Evolutionary conservation across 2,797 vertebrate genomes (phyloP), one percentile per base, ranked within the genome.

Genomic region (Schizopygopsis pylzovi): DNA sequence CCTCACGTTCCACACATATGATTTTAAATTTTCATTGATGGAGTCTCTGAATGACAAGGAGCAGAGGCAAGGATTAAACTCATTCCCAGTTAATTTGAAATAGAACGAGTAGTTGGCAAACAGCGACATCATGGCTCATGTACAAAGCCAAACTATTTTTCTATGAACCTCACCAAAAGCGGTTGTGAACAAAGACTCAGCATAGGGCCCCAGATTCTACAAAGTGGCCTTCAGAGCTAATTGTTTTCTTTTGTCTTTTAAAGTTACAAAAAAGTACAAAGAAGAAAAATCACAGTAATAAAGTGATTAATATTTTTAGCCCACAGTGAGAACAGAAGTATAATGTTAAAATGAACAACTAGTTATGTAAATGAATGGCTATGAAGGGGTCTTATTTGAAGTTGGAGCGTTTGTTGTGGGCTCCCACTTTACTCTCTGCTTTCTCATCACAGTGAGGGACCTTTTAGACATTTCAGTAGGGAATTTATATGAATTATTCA

Each of bases 401-500:
- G 92, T 91, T 87, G 86, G 92, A 92, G 90, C 93, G 93, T 95
- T 95, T 95, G 93, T 94, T 95, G 93, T 94, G 92, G 90, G 92
- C 92, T 92, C 90, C 92, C 88, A 93, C 92, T 93, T 92, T 92
- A 94, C 91, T 92, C 90, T 93, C 92, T 93, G 92, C 93, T 94
- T 95, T 94, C 52, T 92, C 91, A 92, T 92, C 91, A 93, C 94
- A 94, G 92, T 92, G 77, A 94, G 93, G 93, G 93, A 94, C 93
- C 93, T 94, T 95, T 95, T 94, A 94, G 92, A 93, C 92, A 90
- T 94, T 95, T 95, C 94, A 94, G 93, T 90, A 90, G 93, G 92
- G 93, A 94, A 95, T 94, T 92, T 87, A 88, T 90, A 86, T 95
- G 94, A 95, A 95, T 95, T 93, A 95, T 95, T 95, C 93, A 95